Evolutionary conservation across 2,113 vertebrate genomes (phyloP), one percentile per base, ranked within the genome.

Genomic region (Psophia crepitans): DNA sequence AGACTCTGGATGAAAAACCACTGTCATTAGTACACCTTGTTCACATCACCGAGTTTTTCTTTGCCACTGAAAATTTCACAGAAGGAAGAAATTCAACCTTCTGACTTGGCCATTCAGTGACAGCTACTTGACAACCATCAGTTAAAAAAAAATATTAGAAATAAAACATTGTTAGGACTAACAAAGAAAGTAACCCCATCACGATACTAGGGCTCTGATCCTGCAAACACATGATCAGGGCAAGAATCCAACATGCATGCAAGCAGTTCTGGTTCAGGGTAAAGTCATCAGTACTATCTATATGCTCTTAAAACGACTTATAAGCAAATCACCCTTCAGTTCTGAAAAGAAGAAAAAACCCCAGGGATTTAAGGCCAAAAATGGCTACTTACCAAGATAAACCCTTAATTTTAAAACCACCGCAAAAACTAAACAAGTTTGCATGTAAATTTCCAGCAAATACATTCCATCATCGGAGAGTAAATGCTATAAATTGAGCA

Each of bases 1-100:
- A 93, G 83, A 68, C 79, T 95, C 61, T 8, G 0, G 69, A 97
- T 93, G 95, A 95, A 93, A 96, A 97, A 86, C 13, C 75, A 81
- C 87, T 33, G 37, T 87, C 92, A 87, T 84, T 93, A 94, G 81
- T 79, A 92, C 63, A 97, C 80, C 77, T 96, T 84, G 73, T 71
- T 84, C 88, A 81, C 24, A 75, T 89, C 39, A n/a, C n/a, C 1
- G 8, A 68, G 43, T 70, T 94, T 75, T 90, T 58, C 56, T 89
- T 79, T 80, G 69, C 61, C 76, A 60, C 60, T 68, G 85, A 95
- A 70, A 35, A 35, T 80, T 94, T 87, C 6, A n/a, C 48, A 84
- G 22, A 84, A 66, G 28, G 66, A 86, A 93, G 9, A 86, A 94
- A 84, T 68, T 74, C 64, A 92, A 27, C 35, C 46, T 94, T 71